A percentile compares a stretch with the other conserved stretches of the same genome.
phyloP scores from a whole-genome alignment of 2,113 vertebrate genomes.

The Cacatua alba region DNA sequence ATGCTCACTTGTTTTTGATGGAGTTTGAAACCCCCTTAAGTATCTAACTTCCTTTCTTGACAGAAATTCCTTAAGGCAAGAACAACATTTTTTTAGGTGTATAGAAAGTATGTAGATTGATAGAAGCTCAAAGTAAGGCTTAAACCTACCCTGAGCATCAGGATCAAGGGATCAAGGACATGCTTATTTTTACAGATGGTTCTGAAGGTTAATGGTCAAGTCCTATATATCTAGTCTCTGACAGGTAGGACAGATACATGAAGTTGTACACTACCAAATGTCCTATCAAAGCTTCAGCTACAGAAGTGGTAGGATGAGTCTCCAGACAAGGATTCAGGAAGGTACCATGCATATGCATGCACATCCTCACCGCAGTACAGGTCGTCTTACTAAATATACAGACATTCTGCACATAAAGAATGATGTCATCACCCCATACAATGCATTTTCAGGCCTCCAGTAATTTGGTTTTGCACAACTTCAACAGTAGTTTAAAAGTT shows the following conservation, averaged over 20 bases:
- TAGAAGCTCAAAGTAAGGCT: background rate
- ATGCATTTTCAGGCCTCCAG: background rate
- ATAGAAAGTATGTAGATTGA: background rate
- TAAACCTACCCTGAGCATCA: background rate
- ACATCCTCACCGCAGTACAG: fast-evolving
- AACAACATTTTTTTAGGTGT: background rate
- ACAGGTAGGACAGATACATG: background rate
- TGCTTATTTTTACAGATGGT: background rate
- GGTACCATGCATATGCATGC: background rate
- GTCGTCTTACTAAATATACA: background rate
- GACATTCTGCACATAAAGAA: background rate
- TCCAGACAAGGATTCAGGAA: background rate
- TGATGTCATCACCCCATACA: background rate
- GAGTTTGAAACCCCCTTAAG: background rate
- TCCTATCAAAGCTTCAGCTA: background rate
- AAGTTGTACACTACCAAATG: background rate
- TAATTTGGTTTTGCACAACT: background rate
- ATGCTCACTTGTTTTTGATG: background rate
- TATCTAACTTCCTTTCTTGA: background rate
- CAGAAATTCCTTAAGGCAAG: background rate
- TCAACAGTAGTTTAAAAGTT: background rate
- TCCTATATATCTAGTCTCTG: background rate
- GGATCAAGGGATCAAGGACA: background rate
- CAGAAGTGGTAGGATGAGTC: background rate
- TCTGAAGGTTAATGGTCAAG: background rate